Evolutionary conservation across 2,797 vertebrate genomes (phyloP).

Genomic region (Cyprinodon diabolis): DNA sequence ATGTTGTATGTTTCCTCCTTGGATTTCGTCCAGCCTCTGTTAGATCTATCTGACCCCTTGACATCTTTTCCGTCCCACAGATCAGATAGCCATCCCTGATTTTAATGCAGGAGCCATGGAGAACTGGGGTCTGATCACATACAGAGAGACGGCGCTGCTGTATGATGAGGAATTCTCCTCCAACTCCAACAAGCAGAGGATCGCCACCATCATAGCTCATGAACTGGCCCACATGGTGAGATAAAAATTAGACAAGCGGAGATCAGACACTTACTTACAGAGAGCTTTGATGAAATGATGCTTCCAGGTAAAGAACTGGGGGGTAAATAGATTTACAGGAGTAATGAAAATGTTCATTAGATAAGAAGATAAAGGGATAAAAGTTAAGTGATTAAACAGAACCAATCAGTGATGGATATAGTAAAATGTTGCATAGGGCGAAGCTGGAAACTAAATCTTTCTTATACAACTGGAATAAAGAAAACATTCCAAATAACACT

Average conservation of each 20-base stretch:
- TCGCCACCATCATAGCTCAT: constrained; percentile 85
- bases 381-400: no score
- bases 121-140: constrained; percentile 97
- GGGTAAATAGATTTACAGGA: neutral
- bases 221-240: constrained; percentile 94
- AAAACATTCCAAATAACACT: no score
- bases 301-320: no score
- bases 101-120: constrained; percentile 96
- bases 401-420: no score
- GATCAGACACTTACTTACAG: no score
- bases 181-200: constrained; percentile 86
- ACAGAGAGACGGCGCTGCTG: constrained; percentile 88
- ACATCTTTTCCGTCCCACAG: constrained; percentile 61
- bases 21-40: neutral
- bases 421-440: no score
- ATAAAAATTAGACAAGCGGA: neutral
- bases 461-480: no score
- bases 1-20: neutral
- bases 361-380: neutral
- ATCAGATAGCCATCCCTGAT: constrained; percentile 92
- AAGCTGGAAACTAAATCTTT: no score
- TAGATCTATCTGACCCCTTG: neutral
- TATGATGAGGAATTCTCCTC: constrained; percentile 79
- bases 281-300: neutral
- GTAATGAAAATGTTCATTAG: neutral